phyloP scores from a whole-genome alignment of 2,888 invertebrate genomes.

The Cryptocephalus moraei region DNA sequence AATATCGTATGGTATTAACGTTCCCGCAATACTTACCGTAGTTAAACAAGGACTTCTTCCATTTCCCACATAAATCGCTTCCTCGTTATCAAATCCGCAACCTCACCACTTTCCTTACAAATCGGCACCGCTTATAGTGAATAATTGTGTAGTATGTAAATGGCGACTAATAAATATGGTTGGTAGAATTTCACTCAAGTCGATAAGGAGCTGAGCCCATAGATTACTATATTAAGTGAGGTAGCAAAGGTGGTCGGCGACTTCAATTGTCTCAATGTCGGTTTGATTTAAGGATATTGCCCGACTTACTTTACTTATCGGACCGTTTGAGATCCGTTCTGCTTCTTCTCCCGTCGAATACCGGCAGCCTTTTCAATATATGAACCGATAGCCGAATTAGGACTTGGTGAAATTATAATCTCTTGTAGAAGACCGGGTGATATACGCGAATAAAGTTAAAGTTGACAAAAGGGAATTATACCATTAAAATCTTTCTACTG shows the following conservation, averaged over 20 bases:
- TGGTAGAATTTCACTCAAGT: conserved; percentile 23
- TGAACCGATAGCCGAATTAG: too few species aligned
- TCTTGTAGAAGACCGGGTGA: too few species aligned
- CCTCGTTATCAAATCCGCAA: conserved; percentile 1
- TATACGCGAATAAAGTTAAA: too few species aligned
- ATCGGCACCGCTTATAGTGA: conserved; percentile 22
- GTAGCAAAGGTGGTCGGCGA: conserved; percentile 5
- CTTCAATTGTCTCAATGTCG: conserved; percentile 9
- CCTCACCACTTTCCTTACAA: background rate
- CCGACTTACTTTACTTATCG: conserved; percentile 13
- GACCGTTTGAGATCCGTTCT: background rate
- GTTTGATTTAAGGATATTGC: conserved; percentile 13
- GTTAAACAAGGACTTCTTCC: background rate
- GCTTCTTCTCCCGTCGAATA: background rate
- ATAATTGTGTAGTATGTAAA: conserved; percentile 36
- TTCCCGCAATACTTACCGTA: too few species aligned
- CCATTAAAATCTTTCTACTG: too few species aligned
- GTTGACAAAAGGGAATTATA: too few species aligned
- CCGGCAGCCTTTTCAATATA: too few species aligned
- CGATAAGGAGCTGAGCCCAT: conserved; percentile 6
- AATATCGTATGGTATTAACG: too few species aligned
- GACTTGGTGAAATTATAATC: too few species aligned
- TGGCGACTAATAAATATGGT: conserved; percentile 29
- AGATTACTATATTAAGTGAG: conserved; percentile 13
- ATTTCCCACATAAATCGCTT: conserved; percentile 2